These are phyloP conservation scores for Schizotus pectinicornis DNA, from an alignment of 2,888 invertebrate species.

Conservation along the genomic window DNA sequence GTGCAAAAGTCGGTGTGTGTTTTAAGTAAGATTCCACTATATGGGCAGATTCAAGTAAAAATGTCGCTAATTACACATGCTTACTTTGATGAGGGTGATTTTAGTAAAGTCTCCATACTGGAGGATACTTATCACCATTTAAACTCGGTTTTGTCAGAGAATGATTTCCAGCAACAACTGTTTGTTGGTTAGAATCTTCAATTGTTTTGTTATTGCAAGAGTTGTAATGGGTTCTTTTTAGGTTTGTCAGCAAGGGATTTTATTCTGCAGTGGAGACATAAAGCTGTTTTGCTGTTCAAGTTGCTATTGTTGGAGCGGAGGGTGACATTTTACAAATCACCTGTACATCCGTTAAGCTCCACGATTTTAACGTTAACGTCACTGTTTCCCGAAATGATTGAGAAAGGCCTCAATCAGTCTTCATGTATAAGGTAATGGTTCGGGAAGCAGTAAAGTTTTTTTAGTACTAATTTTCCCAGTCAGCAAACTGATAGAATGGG, in stretches of 20 bases:
- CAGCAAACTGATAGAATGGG: too few relatives aligned
- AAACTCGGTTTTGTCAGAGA: slow-evolving; percentile 77
- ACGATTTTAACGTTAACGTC: slow-evolving; percentile 88
- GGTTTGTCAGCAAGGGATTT: slow-evolving; percentile 84
- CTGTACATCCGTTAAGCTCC: slow-evolving; percentile 87
- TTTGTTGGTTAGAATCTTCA: slow-evolving; percentile 66
- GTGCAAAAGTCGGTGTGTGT: slow-evolving; percentile 99
- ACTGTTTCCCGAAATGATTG: slow-evolving; percentile 87
- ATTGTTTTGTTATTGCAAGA: too few relatives aligned
- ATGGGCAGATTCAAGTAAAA: slow-evolving; percentile 94
- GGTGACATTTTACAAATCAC: slow-evolving; percentile 91
- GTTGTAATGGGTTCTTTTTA: slow-evolving; percentile 55
- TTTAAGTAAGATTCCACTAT: slow-evolving; percentile 86
- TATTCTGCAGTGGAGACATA: slow-evolving; percentile 87
- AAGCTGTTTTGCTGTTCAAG: slow-evolving; percentile 91
- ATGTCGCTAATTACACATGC: slow-evolving; percentile 95
- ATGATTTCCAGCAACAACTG: slow-evolving; percentile 67
- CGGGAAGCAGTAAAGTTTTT: too few relatives aligned
- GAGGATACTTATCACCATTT: slow-evolving; percentile 93
- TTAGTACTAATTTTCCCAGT: too few relatives aligned
- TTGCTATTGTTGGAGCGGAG: slow-evolving; percentile 86
- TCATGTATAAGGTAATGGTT: slow-evolving; percentile 76
- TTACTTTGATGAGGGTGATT: slow-evolving; percentile 95
- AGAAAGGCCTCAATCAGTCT: slow-evolving; percentile 81
- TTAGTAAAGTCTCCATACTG: slow-evolving; percentile 83